These are phyloP conservation scores for Minunthozetes semirufus DNA, from an alignment of 2,888 invertebrate genomes.

Conservation along the genomic window DNA sequence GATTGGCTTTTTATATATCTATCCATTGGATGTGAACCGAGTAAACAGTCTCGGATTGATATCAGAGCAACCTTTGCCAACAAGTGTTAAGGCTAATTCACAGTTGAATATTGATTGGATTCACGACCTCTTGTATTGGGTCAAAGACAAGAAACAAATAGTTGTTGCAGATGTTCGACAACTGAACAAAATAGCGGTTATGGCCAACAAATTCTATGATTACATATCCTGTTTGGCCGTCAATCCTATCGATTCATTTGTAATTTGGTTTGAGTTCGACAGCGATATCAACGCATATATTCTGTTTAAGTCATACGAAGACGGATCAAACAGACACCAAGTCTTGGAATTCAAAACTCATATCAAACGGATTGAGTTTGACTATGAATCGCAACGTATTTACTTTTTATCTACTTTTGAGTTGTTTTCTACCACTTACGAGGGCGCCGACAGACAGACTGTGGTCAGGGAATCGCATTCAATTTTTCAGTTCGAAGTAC, in stretches of 20 bases:
- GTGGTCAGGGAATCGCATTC: not conserved
- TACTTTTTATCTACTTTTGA: not conserved
- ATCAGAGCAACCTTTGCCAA: not conserved
- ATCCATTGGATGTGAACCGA: not conserved
- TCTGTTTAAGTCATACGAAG: not conserved
- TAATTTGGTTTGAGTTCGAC: conserved; percentile 15
- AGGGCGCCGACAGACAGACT: not conserved
- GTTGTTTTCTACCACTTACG: not conserved
- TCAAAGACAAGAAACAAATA: not conserved
- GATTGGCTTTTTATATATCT: conserved; percentile 2
- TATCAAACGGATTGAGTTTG: not conserved
- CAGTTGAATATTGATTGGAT: conserved; percentile 13
- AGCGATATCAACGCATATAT: not conserved
- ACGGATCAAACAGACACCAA: not conserved
- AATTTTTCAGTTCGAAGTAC: not conserved
- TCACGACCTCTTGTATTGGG: conserved; percentile 17
- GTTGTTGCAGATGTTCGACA: not conserved
- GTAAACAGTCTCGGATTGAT: not conserved
- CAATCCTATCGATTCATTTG: conserved; percentile 6
- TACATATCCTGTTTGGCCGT: not conserved
- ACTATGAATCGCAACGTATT: not conserved
- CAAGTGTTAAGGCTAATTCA: not conserved
- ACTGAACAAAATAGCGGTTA: not conserved
- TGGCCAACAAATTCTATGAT: conserved; percentile 16
- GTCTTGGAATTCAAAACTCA: not conserved